Percentiles rank a stretch among this genome's conserved stretches.
Conservation (phyloP, 2,888 invertebrate genomes). For the Leptinotarsa peninsularis region DNA sequence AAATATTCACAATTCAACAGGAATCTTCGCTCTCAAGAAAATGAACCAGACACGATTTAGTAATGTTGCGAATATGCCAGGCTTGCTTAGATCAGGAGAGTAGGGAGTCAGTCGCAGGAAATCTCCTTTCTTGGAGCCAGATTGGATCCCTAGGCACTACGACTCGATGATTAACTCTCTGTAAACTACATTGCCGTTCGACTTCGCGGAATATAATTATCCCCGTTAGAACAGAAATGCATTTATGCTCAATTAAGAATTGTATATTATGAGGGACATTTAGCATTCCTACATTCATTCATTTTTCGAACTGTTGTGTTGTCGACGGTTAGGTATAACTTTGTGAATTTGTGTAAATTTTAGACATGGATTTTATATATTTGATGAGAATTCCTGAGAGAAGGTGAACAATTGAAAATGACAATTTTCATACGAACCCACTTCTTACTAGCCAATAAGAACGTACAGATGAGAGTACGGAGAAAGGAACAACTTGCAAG, state of each 20-base stretch:
- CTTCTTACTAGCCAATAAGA: no score
- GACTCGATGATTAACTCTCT: background rate
- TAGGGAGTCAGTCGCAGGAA: background rate
- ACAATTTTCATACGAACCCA: no score
- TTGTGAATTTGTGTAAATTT: no score
- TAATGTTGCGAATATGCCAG: background rate
- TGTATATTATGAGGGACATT: background rate
- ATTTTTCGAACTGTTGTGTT: no score
- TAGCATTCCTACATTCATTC: background rate
- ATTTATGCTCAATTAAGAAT: background rate
- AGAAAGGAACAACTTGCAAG: no score
- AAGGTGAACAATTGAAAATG: no score
- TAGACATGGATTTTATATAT: no score
- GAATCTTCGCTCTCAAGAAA: background rate
- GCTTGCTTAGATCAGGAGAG: background rate
- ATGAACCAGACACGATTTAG: background rate
- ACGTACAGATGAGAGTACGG: no score
- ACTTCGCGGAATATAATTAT: background rate
- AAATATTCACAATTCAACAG: background rate
- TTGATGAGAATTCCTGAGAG: no score
- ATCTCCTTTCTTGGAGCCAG: background rate
- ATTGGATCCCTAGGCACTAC: background rate
- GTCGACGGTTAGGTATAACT: no score
- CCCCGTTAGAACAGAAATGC: background rate
- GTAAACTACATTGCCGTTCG: background rate